phyloP scores from a whole-genome alignment of 2,888 invertebrate genomes.

The Furcula furcula region DNA sequence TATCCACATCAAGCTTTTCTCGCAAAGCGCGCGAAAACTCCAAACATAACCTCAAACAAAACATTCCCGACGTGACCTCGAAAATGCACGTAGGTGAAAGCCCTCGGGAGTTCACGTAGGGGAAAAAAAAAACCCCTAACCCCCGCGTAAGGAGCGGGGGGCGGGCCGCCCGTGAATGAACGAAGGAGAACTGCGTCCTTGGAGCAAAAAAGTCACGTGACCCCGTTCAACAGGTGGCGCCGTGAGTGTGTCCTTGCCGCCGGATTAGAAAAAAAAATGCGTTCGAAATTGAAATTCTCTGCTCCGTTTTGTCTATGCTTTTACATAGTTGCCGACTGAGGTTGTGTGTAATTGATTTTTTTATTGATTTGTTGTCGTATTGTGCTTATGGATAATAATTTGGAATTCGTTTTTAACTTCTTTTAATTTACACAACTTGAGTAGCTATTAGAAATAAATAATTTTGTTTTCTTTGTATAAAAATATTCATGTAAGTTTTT shows the following conservation, averaged over 20 bases:
- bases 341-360: constrained; percentile 4
- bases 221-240: constrained; percentile 77
- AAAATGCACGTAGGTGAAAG: constrained; percentile 81
- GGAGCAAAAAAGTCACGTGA: constrained; percentile 81
- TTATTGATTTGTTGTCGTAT: constrained; percentile 1
- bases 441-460: too few relatives aligned
- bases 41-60: constrained; percentile 72
- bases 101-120: constrained; percentile 77
- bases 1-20: not conserved
- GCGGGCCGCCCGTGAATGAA: constrained; percentile 76
- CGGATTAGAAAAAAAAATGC: constrained; percentile 60
- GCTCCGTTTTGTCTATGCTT: constrained; percentile 17
- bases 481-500: too few relatives aligned
- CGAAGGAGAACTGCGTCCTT: constrained; percentile 80
- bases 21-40: constrained; percentile 46
- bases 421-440: too few relatives aligned
- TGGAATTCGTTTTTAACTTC: not conserved
- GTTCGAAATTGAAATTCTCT: constrained; percentile 32
- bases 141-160: constrained; percentile 73
- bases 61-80: constrained; percentile 78
- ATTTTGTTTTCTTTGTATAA: too few relatives aligned
- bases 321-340: constrained; percentile 6
- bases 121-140: constrained; percentile 77
- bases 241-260: constrained; percentile 74
- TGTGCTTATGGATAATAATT: not conserved